Base-by-base conservation (phyloP, 2,797 vertebrate species). In the Euthynnus affinis region DNA sequence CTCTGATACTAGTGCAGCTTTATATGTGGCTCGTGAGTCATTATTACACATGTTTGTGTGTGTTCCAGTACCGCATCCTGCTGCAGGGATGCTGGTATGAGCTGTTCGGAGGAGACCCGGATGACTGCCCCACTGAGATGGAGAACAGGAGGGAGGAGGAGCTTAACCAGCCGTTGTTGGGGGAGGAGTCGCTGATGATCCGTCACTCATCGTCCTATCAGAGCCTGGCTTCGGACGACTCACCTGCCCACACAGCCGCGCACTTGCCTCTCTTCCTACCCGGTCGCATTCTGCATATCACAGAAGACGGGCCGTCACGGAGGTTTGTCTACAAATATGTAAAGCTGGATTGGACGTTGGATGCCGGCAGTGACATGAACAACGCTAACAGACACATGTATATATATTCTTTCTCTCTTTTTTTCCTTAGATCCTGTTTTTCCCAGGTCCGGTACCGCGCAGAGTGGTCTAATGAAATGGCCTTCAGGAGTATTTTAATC, bases 31-130 rank as follows among this genome's bases (percentile, higher is more conserved):
- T 42, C 7, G 20, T n/a, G 46, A 49, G 7, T 40, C 7, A 4
- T 3, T 18, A 25, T 55, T 14, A 15, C 10, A 37, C 10, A 37
- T 37, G 9, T 37, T 2, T 37, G 18, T 53, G 5, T 60, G 27
- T 58, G 56, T 79, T 80, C 46, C 90, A 99, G 98, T 99, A 98
- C 92, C 95, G 96, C 94, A 99, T 99, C 85, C 91, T 99, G 88
- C 91, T 99, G 84, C 95, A 82, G 0, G 98, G 98, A 0, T 98
- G 97, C 74, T 98, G 98, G 97, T 99, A 99, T 0, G 98, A 97
- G 88, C 83, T 99, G 9, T 98, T 98, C 1, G 98, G 98, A 42
- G 98, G 98, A 23, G 92, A 94, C 80, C 97, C 97, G 0, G 95
- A 96, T 1, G 93, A 98, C 81, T 96, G 95, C 59, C 97, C 97